These are phyloP conservation scores for Xylota segnis DNA, from an alignment of 2,888 invertebrate species.

Conservation along the genomic window DNA sequence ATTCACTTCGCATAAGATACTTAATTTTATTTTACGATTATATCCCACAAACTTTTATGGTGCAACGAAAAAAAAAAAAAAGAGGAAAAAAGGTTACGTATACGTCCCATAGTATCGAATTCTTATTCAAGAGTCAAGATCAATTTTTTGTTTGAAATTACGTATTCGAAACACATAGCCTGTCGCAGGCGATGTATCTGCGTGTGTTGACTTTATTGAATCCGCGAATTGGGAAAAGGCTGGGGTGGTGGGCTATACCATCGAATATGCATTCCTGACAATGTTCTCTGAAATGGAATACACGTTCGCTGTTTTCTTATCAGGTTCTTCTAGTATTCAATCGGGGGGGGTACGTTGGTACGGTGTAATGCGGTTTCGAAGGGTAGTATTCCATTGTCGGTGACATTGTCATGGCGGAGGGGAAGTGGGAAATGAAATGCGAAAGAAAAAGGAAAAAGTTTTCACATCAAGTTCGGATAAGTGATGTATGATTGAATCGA, in stretches of 20 bases:
- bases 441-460: constrained; percentile 15
- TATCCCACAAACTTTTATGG: constrained; percentile 26
- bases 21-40: constrained; percentile 11
- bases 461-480: constrained; percentile 56
- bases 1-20: constrained; percentile 39
- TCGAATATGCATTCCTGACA: constrained; percentile 67
- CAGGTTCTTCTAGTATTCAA: constrained; percentile 6
- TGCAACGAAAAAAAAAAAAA: not conserved
- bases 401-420: constrained; percentile 16
- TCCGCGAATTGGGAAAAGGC: constrained; percentile 21
- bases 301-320: constrained; percentile 43
- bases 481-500: constrained; percentile 67
- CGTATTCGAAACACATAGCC: constrained; percentile 57
- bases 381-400: constrained; percentile 46
- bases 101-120: constrained; percentile 26
- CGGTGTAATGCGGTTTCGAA: constrained; percentile 35
- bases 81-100: constrained; percentile 33
- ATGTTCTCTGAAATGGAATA: constrained; percentile 63
- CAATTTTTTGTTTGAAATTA: constrained; percentile 54
- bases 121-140: constrained; percentile 32
- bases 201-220: constrained; percentile 71
- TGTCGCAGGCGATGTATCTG: constrained; percentile 36
- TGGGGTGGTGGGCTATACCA: constrained; percentile 27
- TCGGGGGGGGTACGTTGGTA: not conserved
- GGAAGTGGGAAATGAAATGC: constrained; percentile 31